phyloP scores from a whole-genome alignment of 2,113 vertebrate genomes.

The Columba janthina region DNA sequence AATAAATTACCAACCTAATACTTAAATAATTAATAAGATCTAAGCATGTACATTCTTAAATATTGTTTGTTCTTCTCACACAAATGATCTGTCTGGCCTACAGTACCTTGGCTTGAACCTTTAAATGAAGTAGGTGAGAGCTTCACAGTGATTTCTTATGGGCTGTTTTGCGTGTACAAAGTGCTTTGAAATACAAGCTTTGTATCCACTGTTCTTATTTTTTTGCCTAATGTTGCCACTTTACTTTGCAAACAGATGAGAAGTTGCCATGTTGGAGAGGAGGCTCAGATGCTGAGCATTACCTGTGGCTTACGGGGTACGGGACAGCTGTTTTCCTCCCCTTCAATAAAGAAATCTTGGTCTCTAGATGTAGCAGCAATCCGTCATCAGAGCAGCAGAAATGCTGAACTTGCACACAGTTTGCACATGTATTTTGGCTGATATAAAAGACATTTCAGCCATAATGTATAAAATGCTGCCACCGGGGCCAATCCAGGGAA shows the following conservation, averaged over 20 bases:
- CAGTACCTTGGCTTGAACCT: background rate
- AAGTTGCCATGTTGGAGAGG: background rate
- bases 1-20: background rate
- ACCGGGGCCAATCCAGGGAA: background rate
- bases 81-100: background rate
- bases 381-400: background rate
- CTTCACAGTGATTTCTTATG: background rate
- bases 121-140: background rate
- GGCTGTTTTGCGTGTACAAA: background rate
- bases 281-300: background rate
- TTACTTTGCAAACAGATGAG: background rate
- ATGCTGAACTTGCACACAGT: background rate
- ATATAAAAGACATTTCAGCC: background rate
- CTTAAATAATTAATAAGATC: background rate
- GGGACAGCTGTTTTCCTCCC: background rate
- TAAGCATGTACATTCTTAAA: background rate
- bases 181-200: background rate
- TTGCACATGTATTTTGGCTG: background rate
- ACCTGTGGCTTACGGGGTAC: background rate
- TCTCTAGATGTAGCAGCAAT: background rate
- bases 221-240: background rate
- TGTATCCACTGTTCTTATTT: background rate
- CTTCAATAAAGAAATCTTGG: background rate
- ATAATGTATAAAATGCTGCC: background rate
- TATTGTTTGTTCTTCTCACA: background rate